These are phyloP conservation scores for Alviniconcha marisindica DNA, from an alignment of 1,140 invertebrate species.

Conservation along the genomic window DNA sequence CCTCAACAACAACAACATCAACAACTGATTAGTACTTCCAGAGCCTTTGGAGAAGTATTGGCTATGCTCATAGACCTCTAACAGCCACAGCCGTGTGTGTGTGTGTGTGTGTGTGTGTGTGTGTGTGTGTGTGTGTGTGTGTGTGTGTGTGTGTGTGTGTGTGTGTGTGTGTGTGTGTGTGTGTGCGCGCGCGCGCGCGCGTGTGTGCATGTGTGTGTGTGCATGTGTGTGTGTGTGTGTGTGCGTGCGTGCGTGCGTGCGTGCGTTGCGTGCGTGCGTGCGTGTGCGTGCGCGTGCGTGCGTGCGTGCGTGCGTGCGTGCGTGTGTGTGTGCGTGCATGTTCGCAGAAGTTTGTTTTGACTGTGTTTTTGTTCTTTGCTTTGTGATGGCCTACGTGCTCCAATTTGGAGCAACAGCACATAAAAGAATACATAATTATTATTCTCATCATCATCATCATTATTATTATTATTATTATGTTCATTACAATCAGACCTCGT, in stretches of 20 bases:
- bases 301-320: not conserved
- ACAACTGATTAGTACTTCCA: too few relatives aligned
- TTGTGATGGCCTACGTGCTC: too few relatives aligned
- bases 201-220: not conserved
- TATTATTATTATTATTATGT: slow-evolving; percentile 79
- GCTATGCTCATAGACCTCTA: too few relatives aligned
- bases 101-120: not conserved
- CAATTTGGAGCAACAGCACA: too few relatives aligned
- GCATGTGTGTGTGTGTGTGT: not conserved
- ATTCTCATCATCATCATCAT: not conserved
- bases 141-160: not conserved
- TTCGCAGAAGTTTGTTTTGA: too few relatives aligned
- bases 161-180: not conserved
- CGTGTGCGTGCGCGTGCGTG: not conserved
- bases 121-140: slow-evolving; percentile 2
- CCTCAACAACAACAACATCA: too few relatives aligned
- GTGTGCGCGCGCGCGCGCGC: not conserved
- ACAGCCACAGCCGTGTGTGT: too few relatives aligned
- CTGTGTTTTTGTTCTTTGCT: too few relatives aligned
- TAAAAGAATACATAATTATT: not conserved
- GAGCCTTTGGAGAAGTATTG: too few relatives aligned
- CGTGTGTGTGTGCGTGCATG: not conserved
- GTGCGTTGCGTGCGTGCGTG: not conserved
- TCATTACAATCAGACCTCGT: slow-evolving; percentile 18
- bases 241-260: not conserved